Evolutionary conservation across 2,113 vertebrate genomes (phyloP).

Genomic region (Danionella cerebrum): DNA sequence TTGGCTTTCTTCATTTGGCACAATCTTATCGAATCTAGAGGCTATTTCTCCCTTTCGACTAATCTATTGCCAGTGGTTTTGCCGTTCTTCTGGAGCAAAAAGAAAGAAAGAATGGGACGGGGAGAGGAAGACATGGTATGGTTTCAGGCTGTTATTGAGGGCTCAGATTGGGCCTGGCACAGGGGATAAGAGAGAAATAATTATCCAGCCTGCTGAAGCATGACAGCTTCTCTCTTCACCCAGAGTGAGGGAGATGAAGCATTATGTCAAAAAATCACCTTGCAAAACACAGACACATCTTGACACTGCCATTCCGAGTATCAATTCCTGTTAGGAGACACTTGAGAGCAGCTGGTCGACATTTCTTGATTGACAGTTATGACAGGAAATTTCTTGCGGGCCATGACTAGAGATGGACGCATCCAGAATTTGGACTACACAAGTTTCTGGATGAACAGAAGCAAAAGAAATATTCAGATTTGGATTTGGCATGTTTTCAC

Average conservation of each 20-base stretch:
- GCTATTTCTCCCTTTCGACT: constrained; percentile 29
- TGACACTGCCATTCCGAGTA: constrained; percentile 54
- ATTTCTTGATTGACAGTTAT: constrained; percentile 38
- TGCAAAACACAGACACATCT: constrained; percentile 52
- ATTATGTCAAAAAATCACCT: constrained; percentile 63
- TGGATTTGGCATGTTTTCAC: not conserved
- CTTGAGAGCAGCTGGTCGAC: constrained; percentile 31
- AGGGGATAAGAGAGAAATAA: constrained; percentile 75
- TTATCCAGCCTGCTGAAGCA: constrained; percentile 74
- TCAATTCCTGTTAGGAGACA: constrained; percentile 39
- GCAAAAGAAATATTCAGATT: not conserved
- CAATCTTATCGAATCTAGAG: constrained; percentile 36
- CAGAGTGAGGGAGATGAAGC: constrained; percentile 60
- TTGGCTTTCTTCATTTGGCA: constrained; percentile 11
- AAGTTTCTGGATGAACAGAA: not conserved
- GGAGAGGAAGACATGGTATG: constrained; percentile 45
- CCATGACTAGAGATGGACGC: not conserved
- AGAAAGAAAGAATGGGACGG: constrained; percentile 45
- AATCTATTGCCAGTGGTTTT: constrained; percentile 30
- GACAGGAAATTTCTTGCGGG: constrained; percentile 13
- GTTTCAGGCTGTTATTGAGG: constrained; percentile 59
- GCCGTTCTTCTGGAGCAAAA: constrained; percentile 20
- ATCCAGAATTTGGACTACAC: not conserved
- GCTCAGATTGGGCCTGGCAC: constrained; percentile 65
- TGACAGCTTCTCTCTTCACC: constrained; percentile 62